Conservation (phyloP, 2,113 vertebrate genomes). For the Dipodomys spectabilis region DNA sequence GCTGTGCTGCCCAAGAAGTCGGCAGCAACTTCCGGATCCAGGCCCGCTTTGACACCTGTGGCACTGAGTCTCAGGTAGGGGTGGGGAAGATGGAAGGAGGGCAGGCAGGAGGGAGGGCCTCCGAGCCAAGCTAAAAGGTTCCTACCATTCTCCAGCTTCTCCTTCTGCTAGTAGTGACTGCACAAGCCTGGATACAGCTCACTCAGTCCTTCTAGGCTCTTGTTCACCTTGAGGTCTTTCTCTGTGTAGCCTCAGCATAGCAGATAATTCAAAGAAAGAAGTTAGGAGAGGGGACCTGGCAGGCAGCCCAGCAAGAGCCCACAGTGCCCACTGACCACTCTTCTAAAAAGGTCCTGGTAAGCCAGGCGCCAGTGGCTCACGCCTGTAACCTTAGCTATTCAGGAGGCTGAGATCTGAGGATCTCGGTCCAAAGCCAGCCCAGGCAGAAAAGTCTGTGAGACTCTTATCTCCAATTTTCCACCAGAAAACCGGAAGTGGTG, state of each 20-base stretch:
- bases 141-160: not conserved
- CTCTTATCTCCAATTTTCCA: too few species aligned
- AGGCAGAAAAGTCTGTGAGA: too few species aligned
- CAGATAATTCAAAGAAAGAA: not conserved
- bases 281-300: not conserved
- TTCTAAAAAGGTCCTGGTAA: not conserved
- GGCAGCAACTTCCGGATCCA: constrained; percentile 93
- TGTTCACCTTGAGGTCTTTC: not conserved
- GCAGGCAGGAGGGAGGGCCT: not conserved
- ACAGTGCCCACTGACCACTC: not conserved
- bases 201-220: not conserved
- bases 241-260: not conserved
- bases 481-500: too few species aligned
- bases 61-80: constrained; percentile 93
- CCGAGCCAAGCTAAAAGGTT: not conserved
- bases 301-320: too few species aligned
- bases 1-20: constrained; percentile 91
- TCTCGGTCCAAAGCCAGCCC: too few species aligned
- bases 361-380: too few species aligned
- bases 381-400: too few species aligned
- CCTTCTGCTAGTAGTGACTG: not conserved
- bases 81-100: not conserved
- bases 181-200: not conserved
- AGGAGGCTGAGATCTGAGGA: too few species aligned
- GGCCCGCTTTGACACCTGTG: constrained; percentile 95